These are phyloP conservation scores for Sialia sialis DNA, from an alignment of 2,113 vertebrate species.

Conservation along the genomic window DNA sequence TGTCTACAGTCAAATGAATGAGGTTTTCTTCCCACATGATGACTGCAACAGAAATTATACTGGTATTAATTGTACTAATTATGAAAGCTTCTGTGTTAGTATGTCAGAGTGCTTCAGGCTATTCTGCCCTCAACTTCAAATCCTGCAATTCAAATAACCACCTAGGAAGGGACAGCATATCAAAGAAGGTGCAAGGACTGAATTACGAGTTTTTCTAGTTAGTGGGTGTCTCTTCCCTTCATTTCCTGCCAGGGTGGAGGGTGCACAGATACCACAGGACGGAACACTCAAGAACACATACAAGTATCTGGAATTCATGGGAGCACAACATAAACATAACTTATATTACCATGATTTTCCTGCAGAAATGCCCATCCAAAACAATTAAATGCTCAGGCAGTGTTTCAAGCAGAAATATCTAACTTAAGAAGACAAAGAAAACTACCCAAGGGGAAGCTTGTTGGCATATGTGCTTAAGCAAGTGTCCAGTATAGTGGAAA, in stretches of 20 bases:
- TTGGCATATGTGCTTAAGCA: background rate
- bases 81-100: background rate
- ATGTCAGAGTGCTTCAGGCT: background rate
- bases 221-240: background rate
- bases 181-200: background rate
- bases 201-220: background rate
- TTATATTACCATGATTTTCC: accelerated
- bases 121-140: background rate
- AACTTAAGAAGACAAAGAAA: background rate
- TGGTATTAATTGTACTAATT: background rate
- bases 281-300: background rate
- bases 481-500: background rate
- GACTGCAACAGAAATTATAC: background rate
- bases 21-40: background rate
- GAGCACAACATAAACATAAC: background rate
- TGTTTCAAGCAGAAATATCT: background rate
- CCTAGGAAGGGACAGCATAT: background rate
- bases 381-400: background rate
- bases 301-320: background rate
- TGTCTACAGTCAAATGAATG: background rate
- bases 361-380: background rate
- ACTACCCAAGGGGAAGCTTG: background rate
- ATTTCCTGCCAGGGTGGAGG: background rate
- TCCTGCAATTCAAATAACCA: background rate
- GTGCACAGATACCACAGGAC: background rate